Evolutionary conservation across 2,888 invertebrate genomes (phyloP).

Genomic region (Odontocolon sp.): DNA sequence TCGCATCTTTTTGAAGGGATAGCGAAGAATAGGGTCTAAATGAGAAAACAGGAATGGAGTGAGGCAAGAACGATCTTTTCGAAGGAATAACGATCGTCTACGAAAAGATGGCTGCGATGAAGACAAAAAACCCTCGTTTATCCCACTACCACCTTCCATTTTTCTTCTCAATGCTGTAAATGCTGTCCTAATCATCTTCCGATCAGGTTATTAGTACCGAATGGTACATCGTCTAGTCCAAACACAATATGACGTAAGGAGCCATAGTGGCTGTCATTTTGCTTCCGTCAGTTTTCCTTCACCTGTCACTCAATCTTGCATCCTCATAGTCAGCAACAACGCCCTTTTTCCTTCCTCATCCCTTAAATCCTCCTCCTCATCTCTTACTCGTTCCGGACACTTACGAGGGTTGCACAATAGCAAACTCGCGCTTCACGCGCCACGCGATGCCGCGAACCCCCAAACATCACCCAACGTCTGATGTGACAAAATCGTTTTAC

Average conservation of each 20-base stretch:
- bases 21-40: constrained; percentile 38
- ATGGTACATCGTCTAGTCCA: constrained; percentile 22
- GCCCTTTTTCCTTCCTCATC: too few species aligned
- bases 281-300: constrained; percentile 29
- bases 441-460: too few species aligned
- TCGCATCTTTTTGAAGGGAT: constrained; percentile 14
- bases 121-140: constrained; percentile 5
- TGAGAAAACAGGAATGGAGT: not conserved
- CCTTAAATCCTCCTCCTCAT: too few species aligned
- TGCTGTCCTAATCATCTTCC: constrained; percentile 39
- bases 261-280: constrained; percentile 28
- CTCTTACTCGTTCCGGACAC: not conserved
- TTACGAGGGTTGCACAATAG: not conserved
- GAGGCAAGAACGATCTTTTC: constrained; percentile 15
- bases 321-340: constrained; percentile 1
- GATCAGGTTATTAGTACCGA: constrained; percentile 53
- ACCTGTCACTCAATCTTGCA: constrained; percentile 4
- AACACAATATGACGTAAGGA: constrained; percentile 39
- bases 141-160: not conserved
- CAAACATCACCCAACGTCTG: not conserved
- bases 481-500: constrained; percentile 40
- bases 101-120: constrained; percentile 27
- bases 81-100: constrained; percentile 13
- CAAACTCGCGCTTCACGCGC: not conserved
- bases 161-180: not conserved